Evolutionary conservation across 1,140 invertebrate species (phyloP).

Genomic region (Drosophila athabasca): DNA sequence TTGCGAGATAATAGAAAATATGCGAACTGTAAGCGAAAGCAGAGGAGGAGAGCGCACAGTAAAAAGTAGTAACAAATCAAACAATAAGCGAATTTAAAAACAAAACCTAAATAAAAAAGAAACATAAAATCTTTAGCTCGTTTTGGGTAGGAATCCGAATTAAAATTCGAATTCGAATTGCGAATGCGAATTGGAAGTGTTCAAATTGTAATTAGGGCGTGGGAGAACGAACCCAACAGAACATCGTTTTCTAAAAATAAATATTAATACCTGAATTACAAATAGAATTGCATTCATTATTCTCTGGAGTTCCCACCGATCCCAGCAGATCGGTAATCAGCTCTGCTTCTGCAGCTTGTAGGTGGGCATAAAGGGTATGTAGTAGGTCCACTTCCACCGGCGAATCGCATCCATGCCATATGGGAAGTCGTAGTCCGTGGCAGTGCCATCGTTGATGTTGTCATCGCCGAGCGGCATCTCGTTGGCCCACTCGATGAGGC

Average conservation of each 20-base stretch:
- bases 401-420: constrained; percentile 86
- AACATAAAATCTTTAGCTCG: constrained; percentile 8
- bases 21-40: constrained; percentile 25
- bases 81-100: constrained; percentile 70
- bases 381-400: constrained; percentile 86
- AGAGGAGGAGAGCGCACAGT: constrained; percentile 21
- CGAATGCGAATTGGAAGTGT: constrained; percentile 10
- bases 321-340: constrained; percentile 10
- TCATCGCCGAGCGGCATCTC: constrained; percentile 87
- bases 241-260: constrained; percentile 35
- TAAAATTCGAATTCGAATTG: background rate
- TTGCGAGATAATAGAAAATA: constrained; percentile 77
- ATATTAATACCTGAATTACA: constrained; percentile 35
- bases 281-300: constrained; percentile 9
- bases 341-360: constrained; percentile 84
- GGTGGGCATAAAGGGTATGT: constrained; percentile 88
- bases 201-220: constrained; percentile 37
- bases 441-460: constrained; percentile 83
- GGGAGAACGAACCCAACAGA: constrained; percentile 18
- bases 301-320: constrained; percentile 4
- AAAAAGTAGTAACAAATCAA: constrained; percentile 31
- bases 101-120: constrained; percentile 26
- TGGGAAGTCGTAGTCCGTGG: constrained; percentile 90
- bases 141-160: constrained; percentile 29
- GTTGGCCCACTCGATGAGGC: constrained; percentile 88